Conservation (phyloP, 2,113 vertebrate genomes). For the Casuarius casuarius region DNA sequence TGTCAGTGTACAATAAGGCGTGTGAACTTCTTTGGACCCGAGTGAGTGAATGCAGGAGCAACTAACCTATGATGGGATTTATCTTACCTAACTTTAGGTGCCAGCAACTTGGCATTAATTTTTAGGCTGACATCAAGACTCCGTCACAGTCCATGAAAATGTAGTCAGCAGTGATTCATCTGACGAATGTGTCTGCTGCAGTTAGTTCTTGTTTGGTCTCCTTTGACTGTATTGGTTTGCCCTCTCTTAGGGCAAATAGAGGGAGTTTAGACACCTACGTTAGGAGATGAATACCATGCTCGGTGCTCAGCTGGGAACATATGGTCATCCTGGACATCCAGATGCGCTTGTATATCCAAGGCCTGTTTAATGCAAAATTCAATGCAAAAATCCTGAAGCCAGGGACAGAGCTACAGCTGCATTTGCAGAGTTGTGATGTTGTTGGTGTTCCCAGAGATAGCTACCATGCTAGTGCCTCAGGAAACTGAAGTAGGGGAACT, state of each 20-base stretch:
- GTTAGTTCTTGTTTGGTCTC: neutral
- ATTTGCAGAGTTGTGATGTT: neutral
- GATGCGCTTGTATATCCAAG: neutral
- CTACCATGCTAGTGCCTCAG: rapidly evolving
- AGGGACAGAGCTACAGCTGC: neutral
- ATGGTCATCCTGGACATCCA: neutral
- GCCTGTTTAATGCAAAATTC: neutral
- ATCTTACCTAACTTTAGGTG: neutral
- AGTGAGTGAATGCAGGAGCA: neutral
- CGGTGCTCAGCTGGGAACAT: neutral
- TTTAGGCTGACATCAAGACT: neutral
- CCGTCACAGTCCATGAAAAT: neutral
- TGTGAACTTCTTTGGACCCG: neutral
- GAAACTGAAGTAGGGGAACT: neutral
- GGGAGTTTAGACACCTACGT: neutral
- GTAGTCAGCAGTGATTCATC: neutral
- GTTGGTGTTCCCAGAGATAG: rapidly evolving
- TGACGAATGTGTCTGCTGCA: neutral
- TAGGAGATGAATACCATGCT: neutral
- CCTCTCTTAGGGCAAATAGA: neutral
- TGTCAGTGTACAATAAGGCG: neutral
- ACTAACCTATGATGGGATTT: neutral
- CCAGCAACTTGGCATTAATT: neutral
- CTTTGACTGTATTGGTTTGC: neutral
- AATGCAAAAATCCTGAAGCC: neutral